Evolutionary conservation across 2,888 invertebrate genomes (phyloP).

Genomic region (Scaptomyza flava): DNA sequence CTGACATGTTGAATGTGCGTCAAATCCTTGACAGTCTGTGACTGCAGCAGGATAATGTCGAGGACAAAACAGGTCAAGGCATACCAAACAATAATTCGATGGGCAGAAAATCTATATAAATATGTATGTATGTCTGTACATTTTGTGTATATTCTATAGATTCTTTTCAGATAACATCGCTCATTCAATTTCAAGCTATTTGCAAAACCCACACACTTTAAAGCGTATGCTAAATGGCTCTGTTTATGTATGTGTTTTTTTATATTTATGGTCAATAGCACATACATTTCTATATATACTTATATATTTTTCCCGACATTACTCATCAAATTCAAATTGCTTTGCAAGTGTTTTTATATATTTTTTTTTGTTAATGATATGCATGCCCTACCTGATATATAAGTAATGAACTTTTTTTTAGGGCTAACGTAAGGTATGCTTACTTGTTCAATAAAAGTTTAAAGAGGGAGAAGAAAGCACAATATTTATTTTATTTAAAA

Average conservation of each 20-base stretch:
- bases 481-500: no score
- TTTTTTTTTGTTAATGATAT: constrained; percentile 30
- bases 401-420: constrained; percentile 18
- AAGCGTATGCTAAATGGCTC: constrained; percentile 17
- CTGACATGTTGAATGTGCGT: constrained; percentile 44
- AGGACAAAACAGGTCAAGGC: constrained; percentile 64
- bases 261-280: constrained; percentile 50
- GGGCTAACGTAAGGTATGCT: constrained; percentile 5
- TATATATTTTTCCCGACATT: constrained; percentile 45
- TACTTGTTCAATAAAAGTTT: neutral
- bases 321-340: constrained; percentile 68
- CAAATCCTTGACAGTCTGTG: constrained; percentile 50
- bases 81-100: constrained; percentile 5
- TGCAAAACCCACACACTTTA: constrained; percentile 21
- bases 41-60: constrained; percentile 48
- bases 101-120: neutral
- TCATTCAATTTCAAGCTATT: constrained; percentile 34
- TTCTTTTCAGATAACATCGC: constrained; percentile 17
- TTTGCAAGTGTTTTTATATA: constrained; percentile 60
- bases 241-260: constrained; percentile 32
- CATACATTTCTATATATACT: neutral
- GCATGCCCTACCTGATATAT: constrained; percentile 57
- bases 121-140: neutral
- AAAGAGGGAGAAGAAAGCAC: neutral
- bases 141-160: constrained; percentile 6